Evolutionary conservation across 2,888 invertebrate species (phyloP).

Genomic region (Macaria liturata): DNA sequence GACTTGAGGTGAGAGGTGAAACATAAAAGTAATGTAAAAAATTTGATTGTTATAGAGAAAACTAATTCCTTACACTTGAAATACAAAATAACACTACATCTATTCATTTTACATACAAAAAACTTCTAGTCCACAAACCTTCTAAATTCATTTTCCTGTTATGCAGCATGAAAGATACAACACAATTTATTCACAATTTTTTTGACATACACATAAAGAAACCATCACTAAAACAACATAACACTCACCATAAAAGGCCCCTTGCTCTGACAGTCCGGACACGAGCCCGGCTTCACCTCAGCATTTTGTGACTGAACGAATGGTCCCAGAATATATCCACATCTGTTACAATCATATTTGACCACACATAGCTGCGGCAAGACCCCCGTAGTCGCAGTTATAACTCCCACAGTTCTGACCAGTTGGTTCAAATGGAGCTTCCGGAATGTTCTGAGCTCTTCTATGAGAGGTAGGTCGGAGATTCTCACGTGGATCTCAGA

Average conservation of each 20-base stretch:
- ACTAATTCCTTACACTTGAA: too few species aligned
- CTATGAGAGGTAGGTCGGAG: constrained; percentile 96
- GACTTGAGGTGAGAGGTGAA: too few species aligned
- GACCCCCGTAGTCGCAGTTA: constrained; percentile 97
- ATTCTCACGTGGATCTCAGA: constrained; percentile 97
- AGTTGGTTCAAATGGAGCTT: constrained; percentile 96
- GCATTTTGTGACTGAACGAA: constrained; percentile 96
- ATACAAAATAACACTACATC: too few species aligned
- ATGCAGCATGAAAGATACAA: too few species aligned
- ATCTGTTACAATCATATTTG: constrained; percentile 98
- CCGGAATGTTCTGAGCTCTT: constrained; percentile 96
- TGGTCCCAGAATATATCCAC: constrained; percentile 97
- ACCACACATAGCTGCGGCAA: constrained; percentile 97
- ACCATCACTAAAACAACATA: too few species aligned
- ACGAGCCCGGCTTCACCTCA: constrained; percentile 97
- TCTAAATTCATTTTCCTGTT: too few species aligned
- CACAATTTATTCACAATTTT: too few species aligned
- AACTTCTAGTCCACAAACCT: too few species aligned
- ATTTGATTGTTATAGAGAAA: too few species aligned
- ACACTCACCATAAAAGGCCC: constrained; percentile 94
- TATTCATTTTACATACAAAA: too few species aligned
- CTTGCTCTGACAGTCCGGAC: constrained; percentile 98
- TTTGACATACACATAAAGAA: too few species aligned
- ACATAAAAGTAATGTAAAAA: too few species aligned
- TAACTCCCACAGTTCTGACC: constrained; percentile 94